Conservation (phyloP, 1,140 invertebrate genomes). For the Drosophila lacteicornis region DNA sequence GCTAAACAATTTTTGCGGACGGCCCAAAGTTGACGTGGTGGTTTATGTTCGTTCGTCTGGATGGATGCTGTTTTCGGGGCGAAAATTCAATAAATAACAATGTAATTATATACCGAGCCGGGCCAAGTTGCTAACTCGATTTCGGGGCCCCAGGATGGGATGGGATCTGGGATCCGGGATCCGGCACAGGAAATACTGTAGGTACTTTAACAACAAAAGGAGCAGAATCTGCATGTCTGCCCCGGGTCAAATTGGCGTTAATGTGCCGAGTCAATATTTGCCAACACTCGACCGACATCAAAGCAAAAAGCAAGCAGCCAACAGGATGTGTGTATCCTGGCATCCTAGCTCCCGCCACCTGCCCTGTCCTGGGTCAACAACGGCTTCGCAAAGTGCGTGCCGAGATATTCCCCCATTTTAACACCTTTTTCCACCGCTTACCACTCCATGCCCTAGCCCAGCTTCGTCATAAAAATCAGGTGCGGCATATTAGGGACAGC, state of each 20-base stretch:
- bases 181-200: slow-evolving; percentile 20
- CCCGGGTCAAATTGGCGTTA: slow-evolving; percentile 58
- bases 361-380: slow-evolving; percentile 61
- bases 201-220: slow-evolving; percentile 28
- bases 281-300: slow-evolving; percentile 60
- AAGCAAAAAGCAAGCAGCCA: slow-evolving; percentile 41
- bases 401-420: slow-evolving; percentile 32
- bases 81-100: slow-evolving; percentile 83
- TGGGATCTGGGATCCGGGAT: neutral
- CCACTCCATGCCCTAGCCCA: neutral
- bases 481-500: slow-evolving; percentile 46
- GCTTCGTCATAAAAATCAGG: slow-evolving; percentile 58
- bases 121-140: slow-evolving; percentile 56
- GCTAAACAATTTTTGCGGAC: slow-evolving; percentile 71
- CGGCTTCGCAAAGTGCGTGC: slow-evolving; percentile 27
- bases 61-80: slow-evolving; percentile 34
- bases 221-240: slow-evolving; percentile 47
- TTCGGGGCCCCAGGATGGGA: slow-evolving; percentile 11
- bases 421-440: slow-evolving; percentile 36
- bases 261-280: slow-evolving; percentile 71
- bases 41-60: slow-evolving; percentile 36
- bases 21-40: slow-evolving; percentile 60
- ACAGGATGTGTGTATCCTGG: slow-evolving; percentile 41
- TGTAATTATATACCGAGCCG: slow-evolving; percentile 70
- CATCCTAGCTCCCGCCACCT: slow-evolving; percentile 47